Evolutionary conservation across 2,888 invertebrate genomes (phyloP), one percentile per base, ranked within the genome.

Genomic region (Fragum fragum): DNA sequence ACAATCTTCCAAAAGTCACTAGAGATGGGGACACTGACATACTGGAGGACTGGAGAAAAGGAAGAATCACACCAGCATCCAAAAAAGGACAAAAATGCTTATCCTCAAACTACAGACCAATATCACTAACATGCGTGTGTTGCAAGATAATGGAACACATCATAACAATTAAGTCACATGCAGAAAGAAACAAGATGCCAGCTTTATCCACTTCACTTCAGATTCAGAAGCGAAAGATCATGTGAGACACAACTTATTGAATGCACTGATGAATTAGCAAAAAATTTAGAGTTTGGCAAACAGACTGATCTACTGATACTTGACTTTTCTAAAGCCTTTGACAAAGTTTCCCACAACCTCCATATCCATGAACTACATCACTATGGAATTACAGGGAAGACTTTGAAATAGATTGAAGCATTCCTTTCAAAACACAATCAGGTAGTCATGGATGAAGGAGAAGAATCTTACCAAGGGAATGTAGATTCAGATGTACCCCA

Each of bases 251-350:
- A 80, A n/a, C 71, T 80, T 7, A 63, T 76, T 18, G 57, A 71
- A 42, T 66, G 63, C 42, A 68, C 59, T 7, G 68, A 78, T 29
- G 76, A 74, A 16, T 29, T 79, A 0, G 63, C 71, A 7, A 36
- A 14, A 52, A 80, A 71, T 47, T 9, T 79, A 16, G 57, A 77
- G 3, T 57, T 70, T 0, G 42, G 57, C 9, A 73, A 61, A 16
- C 83, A 83, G 47, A 76, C 70, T n/a, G 76, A 73, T 47, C 5
- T 73, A 39, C 16, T 76, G 1, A 42, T 79, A 0, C 36, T 79
- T 55, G 79, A 83, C 32, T 77, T 75, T 63, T 68, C 78, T 2
- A 78, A 84, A 59, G 83, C 84, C 0, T 84, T 79, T 21, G 84
- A 84, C n/a, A 78, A 81, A 66, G 76, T 84, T n/a, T 28, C 39